A percentile compares a stretch with the other conserved stretches of the same genome.
phyloP scores from a whole-genome alignment of 2,888 invertebrate species.

The Stenoptilia bipunctidactyla region DNA sequence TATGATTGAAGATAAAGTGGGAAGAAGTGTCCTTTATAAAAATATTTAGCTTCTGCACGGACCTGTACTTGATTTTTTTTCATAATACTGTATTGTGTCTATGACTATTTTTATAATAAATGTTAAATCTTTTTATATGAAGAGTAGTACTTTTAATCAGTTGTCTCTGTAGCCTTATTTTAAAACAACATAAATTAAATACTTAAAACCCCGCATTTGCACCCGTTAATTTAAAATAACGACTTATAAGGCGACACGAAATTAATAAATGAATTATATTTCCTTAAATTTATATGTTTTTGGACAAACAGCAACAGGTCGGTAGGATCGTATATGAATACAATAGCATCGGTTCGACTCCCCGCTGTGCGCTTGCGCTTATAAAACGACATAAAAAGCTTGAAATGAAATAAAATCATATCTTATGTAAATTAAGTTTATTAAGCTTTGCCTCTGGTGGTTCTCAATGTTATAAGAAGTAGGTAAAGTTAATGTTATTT shows the following conservation, averaged over 20 bases:
- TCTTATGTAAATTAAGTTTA: slow-evolving; percentile 62
- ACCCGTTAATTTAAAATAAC: background rate
- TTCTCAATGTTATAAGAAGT: background rate
- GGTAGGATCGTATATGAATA: slow-evolving; percentile 50
- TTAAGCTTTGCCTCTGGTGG: slow-evolving; percentile 25
- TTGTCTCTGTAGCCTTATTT: no score
- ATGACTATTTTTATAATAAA: no score
- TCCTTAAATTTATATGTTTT: slow-evolving; percentile 54
- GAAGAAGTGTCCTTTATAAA: no score
- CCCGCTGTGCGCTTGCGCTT: slow-evolving; percentile 46
- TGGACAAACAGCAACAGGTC: slow-evolving; percentile 54
- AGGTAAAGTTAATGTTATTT: no score
- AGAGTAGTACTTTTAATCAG: no score
- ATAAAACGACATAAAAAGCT: slow-evolving; percentile 51
- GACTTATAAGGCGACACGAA: slow-evolving; percentile 18
- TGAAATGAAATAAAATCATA: slow-evolving; percentile 39
- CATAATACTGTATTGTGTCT: no score
- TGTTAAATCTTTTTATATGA: no score
- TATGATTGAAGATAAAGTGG: background rate
- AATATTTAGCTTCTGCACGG: no score
- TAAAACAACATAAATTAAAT: no score
- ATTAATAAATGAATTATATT: slow-evolving; percentile 43
- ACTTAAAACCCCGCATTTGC: no score
- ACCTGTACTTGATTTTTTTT: no score
- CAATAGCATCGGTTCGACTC: slow-evolving; percentile 48